Evolutionary conservation across 2,888 invertebrate species (phyloP).

Genomic region (Ommatoiulus sabulosus): DNA sequence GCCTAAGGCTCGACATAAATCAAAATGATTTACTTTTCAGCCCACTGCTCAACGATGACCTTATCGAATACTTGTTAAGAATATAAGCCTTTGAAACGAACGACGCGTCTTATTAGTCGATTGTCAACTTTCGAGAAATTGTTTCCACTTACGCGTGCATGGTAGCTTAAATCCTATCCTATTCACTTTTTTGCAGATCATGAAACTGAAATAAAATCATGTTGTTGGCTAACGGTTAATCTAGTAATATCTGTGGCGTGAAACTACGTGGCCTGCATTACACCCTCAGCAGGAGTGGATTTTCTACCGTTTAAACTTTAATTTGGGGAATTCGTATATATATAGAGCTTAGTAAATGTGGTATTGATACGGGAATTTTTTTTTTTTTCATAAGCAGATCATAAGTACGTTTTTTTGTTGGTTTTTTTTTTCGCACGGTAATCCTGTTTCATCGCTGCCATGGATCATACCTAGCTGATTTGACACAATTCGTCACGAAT

Average conservation of each 20-base stretch:
- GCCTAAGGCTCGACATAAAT: background rate
- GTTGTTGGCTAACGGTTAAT: background rate
- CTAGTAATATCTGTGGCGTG: background rate
- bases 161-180: background rate
- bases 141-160: background rate
- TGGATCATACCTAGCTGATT: too few species aligned
- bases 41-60: background rate
- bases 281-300: background rate
- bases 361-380: too few species aligned
- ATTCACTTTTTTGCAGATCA: background rate
- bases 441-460: too few species aligned
- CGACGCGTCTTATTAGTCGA: background rate
- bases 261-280: background rate
- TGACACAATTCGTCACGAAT: too few species aligned
- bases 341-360: too few species aligned
- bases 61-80: background rate
- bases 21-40: background rate
- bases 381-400: too few species aligned
- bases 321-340: too few species aligned
- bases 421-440: too few species aligned
- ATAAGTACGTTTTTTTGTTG: too few species aligned
- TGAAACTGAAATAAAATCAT: background rate
- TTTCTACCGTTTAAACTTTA: too few species aligned
- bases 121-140: background rate
- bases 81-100: background rate